phyloP scores from a whole-genome alignment of 2,797 vertebrate species.

The Oryzias dopingdopingensis region DNA sequence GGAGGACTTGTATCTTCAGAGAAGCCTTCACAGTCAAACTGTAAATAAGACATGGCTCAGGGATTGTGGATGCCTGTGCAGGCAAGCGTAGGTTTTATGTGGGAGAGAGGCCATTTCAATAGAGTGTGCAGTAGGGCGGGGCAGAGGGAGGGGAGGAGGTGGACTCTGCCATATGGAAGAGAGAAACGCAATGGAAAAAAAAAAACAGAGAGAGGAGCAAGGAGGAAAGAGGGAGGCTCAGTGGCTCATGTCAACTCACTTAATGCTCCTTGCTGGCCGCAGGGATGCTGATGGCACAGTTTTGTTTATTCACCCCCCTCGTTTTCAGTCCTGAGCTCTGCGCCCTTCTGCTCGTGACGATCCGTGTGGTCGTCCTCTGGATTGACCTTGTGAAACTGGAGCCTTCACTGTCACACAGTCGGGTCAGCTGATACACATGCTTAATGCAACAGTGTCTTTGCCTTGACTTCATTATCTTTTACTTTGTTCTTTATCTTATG shows the following conservation, averaged over 20 bases:
- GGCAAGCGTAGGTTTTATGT: constrained; percentile 59
- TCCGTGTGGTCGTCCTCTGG: constrained; percentile 42
- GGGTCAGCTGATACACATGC: constrained; percentile 46
- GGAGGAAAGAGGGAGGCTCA: constrained; percentile 54
- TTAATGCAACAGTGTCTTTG: constrained; percentile 15
- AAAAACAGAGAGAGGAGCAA: constrained; percentile 48
- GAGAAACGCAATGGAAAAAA: constrained; percentile 52
- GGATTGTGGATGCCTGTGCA: constrained; percentile 62
- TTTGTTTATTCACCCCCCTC: constrained; percentile 64
- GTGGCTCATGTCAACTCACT: constrained; percentile 63
- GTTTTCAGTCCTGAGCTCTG: constrained; percentile 54
- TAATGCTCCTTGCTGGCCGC: constrained; percentile 59
- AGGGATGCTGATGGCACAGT: constrained; percentile 72
- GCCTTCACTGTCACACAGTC: constrained; percentile 26
- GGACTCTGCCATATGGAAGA: constrained; percentile 68
- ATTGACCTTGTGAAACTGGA: constrained; percentile 56
- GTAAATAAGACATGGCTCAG: constrained; percentile 64
- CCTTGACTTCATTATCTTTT: constrained; percentile 12
- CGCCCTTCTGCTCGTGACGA: constrained; percentile 41
- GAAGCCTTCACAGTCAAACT: constrained; percentile 57
- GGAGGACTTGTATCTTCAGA: constrained; percentile 41
- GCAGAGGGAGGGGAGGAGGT: constrained; percentile 50
- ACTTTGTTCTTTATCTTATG: constrained; percentile 23
- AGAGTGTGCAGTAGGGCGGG: constrained; percentile 51
- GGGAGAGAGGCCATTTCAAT: constrained; percentile 59